phyloP scores from a whole-genome alignment of 2,113 vertebrate species.

The Meleagris gallopavo region DNA sequence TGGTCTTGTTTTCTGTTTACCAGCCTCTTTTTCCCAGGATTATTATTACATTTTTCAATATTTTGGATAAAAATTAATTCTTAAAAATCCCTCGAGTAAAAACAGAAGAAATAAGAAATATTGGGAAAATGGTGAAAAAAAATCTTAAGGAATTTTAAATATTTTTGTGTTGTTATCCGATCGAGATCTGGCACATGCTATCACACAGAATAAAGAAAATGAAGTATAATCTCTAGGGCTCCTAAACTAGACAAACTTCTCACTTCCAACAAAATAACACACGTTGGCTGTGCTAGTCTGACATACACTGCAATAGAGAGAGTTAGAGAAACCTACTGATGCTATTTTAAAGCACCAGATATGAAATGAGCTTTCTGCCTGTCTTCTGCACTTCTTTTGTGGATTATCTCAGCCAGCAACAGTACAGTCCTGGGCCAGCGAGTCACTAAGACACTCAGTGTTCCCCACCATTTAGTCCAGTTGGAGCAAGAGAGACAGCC shows the following conservation, averaged over 20 bases:
- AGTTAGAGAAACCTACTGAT: not conserved
- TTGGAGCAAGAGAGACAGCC: not conserved
- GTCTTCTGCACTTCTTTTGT: not conserved
- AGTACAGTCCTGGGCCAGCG: not conserved
- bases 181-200: not conserved
- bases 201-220: not conserved
- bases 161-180: not conserved
- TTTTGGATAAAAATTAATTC: not conserved
- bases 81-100: not conserved
- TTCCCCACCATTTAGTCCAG: not conserved
- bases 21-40: not conserved
- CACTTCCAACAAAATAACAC: not conserved
- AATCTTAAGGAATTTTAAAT: not conserved
- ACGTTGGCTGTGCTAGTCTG: not conserved
- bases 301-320: not conserved
- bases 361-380: not conserved
- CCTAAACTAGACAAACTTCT: not conserved
- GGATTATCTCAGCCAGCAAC: not conserved
- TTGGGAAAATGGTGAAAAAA: not conserved
- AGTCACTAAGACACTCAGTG: fast-evolving
- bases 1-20: not conserved
- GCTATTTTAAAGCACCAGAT: not conserved
- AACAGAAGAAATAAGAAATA: not conserved
- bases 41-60: not conserved
- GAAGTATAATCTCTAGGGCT: not conserved